A percentile compares a stretch with the other conserved stretches of the same genome.
Conservation (phyloP, 2,797 vertebrate genomes). For the Melanotaenia maccullochi region DNA sequence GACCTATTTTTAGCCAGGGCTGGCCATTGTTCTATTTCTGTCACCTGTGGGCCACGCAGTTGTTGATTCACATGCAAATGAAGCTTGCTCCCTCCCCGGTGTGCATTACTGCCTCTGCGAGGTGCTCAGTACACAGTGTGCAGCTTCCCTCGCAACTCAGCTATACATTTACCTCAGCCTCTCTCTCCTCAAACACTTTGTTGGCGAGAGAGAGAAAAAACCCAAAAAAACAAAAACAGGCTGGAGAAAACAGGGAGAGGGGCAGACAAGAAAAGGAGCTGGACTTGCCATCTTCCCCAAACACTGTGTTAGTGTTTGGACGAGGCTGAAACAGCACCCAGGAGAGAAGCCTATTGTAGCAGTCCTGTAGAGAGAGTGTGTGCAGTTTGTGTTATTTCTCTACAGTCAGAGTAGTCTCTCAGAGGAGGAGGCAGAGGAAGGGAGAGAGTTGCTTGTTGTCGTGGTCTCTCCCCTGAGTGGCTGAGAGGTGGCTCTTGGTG, state of each 20-base stretch:
- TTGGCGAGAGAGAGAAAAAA: conserved; percentile 44
- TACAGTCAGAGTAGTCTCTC: conserved; percentile 58
- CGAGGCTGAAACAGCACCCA: conserved; percentile 44
- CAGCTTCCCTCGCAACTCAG: conserved; percentile 71
- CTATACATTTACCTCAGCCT: conserved; percentile 55
- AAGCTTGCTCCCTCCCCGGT: conserved; percentile 86
- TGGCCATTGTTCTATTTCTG: conserved; percentile 99
- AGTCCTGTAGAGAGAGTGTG: conserved; percentile 60
- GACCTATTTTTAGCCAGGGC: conserved; percentile 99
- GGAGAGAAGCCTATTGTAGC: conserved; percentile 26
- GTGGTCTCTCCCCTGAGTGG: conserved; percentile 76
- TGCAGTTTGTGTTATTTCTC: conserved; percentile 56
- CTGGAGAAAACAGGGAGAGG: conserved; percentile 48
- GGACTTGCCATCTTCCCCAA: conserved; percentile 44
- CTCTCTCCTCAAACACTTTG: conserved; percentile 62
- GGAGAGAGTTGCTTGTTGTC: conserved; percentile 66
- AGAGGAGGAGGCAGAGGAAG: conserved; percentile 70
- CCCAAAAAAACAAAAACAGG: conserved; percentile 14
- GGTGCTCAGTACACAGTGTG: conserved; percentile 68
- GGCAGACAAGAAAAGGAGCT: conserved; percentile 50
- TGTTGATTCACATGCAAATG: conserved; percentile 99
- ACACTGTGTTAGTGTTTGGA: conserved; percentile 59
- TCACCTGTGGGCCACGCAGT: conserved; percentile 96
- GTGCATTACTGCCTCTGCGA: conserved; percentile 81
- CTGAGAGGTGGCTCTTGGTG: conserved; percentile 80